phyloP scores from a whole-genome alignment of 2,113 vertebrate species.

The Leucoraja erinaceus region DNA sequence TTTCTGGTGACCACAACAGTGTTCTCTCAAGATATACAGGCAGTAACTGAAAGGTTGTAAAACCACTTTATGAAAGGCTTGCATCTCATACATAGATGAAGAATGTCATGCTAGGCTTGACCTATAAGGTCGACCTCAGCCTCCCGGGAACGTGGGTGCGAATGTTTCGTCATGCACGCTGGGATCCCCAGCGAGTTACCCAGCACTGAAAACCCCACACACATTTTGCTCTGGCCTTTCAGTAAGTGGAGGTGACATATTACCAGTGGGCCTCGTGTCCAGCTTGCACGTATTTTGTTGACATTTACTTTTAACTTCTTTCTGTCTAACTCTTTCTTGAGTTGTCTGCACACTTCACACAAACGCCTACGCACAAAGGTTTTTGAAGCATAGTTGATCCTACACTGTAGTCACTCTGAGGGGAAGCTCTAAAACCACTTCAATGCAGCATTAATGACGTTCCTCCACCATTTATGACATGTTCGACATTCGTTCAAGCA shows the following conservation, averaged over 20 bases:
- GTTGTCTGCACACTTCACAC: slow-evolving; percentile 12
- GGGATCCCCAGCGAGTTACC: slow-evolving; percentile 27
- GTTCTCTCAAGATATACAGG: neutral
- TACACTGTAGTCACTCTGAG: neutral
- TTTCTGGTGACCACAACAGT: neutral
- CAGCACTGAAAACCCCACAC: neutral
- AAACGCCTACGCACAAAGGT: slow-evolving; percentile 27
- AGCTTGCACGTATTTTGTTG: neutral
- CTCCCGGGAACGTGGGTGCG: neutral
- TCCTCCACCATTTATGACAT: neutral
- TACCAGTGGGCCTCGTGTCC: too few relatives aligned
- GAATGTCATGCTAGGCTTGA: neutral
- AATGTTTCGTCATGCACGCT: neutral
- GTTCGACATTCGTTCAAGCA: neutral
- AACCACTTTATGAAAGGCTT: neutral
- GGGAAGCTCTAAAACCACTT: slow-evolving; percentile 21
- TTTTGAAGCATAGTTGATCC: slow-evolving; percentile 15
- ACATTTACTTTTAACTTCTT: slow-evolving; percentile 5
- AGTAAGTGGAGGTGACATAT: slow-evolving; percentile 1
- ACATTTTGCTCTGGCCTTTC: slow-evolving; percentile 8
- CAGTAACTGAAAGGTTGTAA: neutral
- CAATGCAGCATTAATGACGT: neutral
- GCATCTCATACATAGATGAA: neutral
- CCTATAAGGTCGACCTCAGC: slow-evolving; percentile 35
- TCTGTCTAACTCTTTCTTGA: neutral